Evolutionary conservation across 2,888 invertebrate genomes (phyloP).

Genomic region (Stenoptilia bipunctidactyla): DNA sequence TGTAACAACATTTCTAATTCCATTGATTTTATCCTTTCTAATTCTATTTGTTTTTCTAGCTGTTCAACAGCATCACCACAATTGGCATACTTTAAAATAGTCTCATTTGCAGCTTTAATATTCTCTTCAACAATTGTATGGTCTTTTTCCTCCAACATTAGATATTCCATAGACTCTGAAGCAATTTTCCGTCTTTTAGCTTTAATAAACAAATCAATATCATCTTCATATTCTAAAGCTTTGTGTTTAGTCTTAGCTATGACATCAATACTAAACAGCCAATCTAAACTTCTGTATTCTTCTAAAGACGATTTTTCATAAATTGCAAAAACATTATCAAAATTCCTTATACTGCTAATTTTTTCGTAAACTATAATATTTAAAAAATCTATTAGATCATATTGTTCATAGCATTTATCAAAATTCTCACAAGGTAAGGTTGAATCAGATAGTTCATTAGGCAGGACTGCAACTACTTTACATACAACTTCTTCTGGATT

Average conservation of each 20-base stretch:
- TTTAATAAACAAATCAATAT: conserved; percentile 39
- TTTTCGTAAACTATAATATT: conserved; percentile 69
- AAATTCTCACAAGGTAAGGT: conserved; percentile 46
- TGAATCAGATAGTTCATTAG: conserved; percentile 43
- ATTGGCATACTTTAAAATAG: conserved; percentile 36
- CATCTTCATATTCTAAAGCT: conserved; percentile 42
- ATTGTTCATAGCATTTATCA: conserved; percentile 39
- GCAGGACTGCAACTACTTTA: conserved; percentile 54
- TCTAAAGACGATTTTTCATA: conserved; percentile 69
- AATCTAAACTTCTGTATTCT: conserved; percentile 64
- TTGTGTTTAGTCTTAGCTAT: conserved; percentile 44
- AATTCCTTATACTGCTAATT: conserved; percentile 50
- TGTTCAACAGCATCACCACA: conserved; percentile 48
- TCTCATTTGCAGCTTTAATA: conserved; percentile 37
- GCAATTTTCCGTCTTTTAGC: conserved; percentile 55
- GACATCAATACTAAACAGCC: conserved; percentile 66
- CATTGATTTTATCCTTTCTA: conserved; percentile 50
- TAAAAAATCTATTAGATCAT: conserved; percentile 66
- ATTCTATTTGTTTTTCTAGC: conserved; percentile 57
- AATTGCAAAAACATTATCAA: conserved; percentile 62
- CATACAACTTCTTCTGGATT: conserved; percentile 57
- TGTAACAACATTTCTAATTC: conserved; percentile 59
- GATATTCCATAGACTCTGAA: conserved; percentile 40
- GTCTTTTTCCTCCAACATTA: conserved; percentile 55
- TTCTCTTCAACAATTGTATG: conserved; percentile 41